These are phyloP conservation scores for Netelia melanura DNA, from an alignment of 2,888 invertebrate genomes.

Conservation along the genomic window DNA sequence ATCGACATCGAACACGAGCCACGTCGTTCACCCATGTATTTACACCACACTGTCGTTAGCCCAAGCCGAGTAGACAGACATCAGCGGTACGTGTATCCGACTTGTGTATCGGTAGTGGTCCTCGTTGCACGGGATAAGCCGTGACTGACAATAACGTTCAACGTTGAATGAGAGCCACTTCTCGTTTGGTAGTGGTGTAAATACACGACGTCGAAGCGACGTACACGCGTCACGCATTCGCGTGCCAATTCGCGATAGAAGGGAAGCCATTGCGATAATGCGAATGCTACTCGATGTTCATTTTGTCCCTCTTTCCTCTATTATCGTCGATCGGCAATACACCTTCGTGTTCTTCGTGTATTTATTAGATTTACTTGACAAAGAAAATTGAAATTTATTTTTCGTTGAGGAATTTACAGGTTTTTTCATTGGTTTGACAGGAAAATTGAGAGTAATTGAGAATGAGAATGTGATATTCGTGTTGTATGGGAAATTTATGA, in stretches of 20 bases:
- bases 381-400: not conserved
- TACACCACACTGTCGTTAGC: constrained; percentile 50
- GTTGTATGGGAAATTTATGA: no score
- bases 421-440: not conserved
- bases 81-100: constrained; percentile 7
- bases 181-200: constrained; percentile 58
- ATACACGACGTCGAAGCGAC: constrained; percentile 56
- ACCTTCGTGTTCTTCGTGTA: not conserved
- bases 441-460: no score
- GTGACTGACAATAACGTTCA: constrained; percentile 69
- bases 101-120: not conserved
- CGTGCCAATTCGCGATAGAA: constrained; percentile 67
- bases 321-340: not conserved
- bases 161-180: constrained; percentile 67
- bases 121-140: constrained; percentile 1
- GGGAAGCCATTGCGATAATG: constrained; percentile 2
- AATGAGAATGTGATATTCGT: no score
- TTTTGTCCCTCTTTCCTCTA: constrained; percentile 15
- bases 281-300: not conserved
- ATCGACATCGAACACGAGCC: constrained; percentile 72
- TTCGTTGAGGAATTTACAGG: not conserved
- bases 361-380: not conserved
- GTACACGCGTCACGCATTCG: constrained; percentile 68
- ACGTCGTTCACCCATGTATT: constrained; percentile 56
- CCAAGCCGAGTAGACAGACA: constrained; percentile 33